phyloP scores from a whole-genome alignment of 2,888 invertebrate species.

The Carcina quercana region DNA sequence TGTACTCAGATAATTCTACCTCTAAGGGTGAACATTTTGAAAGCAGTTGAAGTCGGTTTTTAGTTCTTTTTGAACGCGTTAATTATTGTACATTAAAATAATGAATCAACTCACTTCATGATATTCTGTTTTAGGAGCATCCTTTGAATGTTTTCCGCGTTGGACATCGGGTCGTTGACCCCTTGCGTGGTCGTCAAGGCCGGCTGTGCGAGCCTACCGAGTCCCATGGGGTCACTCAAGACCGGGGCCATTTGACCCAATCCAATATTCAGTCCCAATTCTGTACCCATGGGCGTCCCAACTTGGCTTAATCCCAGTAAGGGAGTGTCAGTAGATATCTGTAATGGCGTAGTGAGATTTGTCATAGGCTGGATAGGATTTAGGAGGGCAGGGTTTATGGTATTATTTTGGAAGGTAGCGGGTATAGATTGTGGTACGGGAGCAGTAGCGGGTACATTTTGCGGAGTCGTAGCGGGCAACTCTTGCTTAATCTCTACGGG shows the following conservation, averaged over 20 bases:
- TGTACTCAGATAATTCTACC: too few relatives aligned
- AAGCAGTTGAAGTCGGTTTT: too few relatives aligned
- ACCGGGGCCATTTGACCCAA: constrained; percentile 20
- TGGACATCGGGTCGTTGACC: constrained; percentile 35
- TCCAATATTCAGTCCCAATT: constrained; percentile 36
- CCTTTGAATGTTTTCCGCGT: constrained; percentile 62
- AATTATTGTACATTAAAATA: neutral
- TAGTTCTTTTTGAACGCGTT: too few relatives aligned
- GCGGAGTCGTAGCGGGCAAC: neutral
- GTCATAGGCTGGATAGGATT: constrained; percentile 42
- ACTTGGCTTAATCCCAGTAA: constrained; percentile 49
- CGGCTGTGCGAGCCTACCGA: constrained; percentile 30
- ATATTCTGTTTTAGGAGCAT: constrained; percentile 69
- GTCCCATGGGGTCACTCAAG: constrained; percentile 21
- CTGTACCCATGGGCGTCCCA: constrained; percentile 48
- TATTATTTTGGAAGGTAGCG: constrained; percentile 21
- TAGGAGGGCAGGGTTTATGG: constrained; percentile 29
- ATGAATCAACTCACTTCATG: constrained; percentile 54
- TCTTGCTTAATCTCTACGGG: constrained; percentile 16
- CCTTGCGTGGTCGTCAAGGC: constrained; percentile 39
- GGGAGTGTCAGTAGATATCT: constrained; percentile 57
- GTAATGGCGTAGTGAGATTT: constrained; percentile 52
- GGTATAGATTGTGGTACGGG: constrained; percentile 13
- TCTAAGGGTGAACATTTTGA: too few relatives aligned
- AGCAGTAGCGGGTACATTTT: neutral